These are phyloP conservation scores for Oncorhynchus tshawytscha DNA, from an alignment of 2,113 vertebrate species.

Conservation along the genomic window DNA sequence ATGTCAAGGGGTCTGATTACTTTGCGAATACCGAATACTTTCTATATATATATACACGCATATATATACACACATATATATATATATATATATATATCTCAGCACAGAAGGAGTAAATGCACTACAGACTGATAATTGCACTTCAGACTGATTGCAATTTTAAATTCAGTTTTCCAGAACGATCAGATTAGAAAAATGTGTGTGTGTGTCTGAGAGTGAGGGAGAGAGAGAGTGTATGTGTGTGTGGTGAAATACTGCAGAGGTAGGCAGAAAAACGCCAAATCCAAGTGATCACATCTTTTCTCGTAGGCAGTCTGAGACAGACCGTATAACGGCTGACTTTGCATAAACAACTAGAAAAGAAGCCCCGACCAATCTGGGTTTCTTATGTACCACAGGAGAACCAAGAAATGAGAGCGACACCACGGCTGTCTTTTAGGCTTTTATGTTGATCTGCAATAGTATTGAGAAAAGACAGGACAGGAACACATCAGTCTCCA, in stretches of 20 bases:
- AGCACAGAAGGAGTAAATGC: background rate
- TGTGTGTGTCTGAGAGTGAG: background rate
- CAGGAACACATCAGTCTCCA: too few relatives aligned
- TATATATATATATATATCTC: too few relatives aligned
- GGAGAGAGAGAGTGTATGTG: constrained; percentile 12
- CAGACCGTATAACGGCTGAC: constrained; percentile 50
- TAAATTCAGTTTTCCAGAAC: constrained; percentile 62
- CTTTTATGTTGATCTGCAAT: too few relatives aligned
- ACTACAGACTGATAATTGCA: background rate
- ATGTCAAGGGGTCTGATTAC: too few relatives aligned
- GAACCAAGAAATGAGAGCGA: too few relatives aligned
- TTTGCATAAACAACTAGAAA: constrained; percentile 60
- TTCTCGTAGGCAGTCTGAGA: constrained; percentile 11
- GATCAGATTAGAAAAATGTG: constrained; percentile 55
- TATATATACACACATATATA: too few relatives aligned
- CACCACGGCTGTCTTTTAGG: too few relatives aligned
- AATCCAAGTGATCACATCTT: constrained; percentile 48
- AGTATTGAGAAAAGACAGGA: too few relatives aligned
- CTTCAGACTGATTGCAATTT: constrained; percentile 46
- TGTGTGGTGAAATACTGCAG: constrained; percentile 46
- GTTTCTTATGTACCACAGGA: too few relatives aligned
- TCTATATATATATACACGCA: background rate
- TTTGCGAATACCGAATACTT: background rate
- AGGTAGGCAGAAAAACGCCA: constrained; percentile 57
- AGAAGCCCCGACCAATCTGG: too few relatives aligned